Evolutionary conservation across 2,113 vertebrate genomes (phyloP), one percentile per base, ranked within the genome.

Genomic region (Irena cyanogastra): DNA sequence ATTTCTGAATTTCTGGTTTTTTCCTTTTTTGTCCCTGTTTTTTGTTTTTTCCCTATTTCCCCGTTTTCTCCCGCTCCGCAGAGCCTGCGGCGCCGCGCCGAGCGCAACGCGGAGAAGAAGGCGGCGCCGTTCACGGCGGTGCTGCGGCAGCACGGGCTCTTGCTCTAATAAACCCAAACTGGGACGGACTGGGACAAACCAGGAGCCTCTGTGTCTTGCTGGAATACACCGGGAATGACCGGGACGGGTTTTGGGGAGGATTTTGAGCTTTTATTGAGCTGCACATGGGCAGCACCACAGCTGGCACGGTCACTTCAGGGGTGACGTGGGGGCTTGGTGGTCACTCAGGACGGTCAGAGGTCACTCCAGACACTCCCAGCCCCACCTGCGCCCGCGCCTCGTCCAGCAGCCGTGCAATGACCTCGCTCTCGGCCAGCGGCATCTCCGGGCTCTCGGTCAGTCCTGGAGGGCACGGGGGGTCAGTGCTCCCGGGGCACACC

Each of bases 241-340:
- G 26, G 71, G 42, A 2, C 3, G 7, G 6, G 5, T 41, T 41
- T 42, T 13, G 18, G 47, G 47, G 23, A 8, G 5, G 8, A 42
- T 78, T n/a, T 7, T 2, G 2, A 18, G 37, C 3, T 24, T 78
- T 78, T 78, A 78, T 64, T 78, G 24, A n/a, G 7, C n/a, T n/a
- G n/a, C n/a, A 3, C 19, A 2, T 3, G 5, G 30, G 61, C 9
- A 5, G 5, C 3, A 12, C 28, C 3, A 0, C 16, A 42, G 37
- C 50, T 19, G n/a, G n/a, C n/a, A n/a, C n/a, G n/a, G n/a, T n/a
- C n/a, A n/a, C n/a, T n/a, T n/a, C n/a, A n/a, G n/a, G n/a, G n/a
- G n/a, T n/a, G n/a, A n/a, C n/a, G n/a, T n/a, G n/a, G n/a, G n/a
- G n/a, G n/a, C n/a, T n/a, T n/a, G n/a, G n/a, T n/a, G 47, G 30